Evolutionary conservation across 2,797 vertebrate genomes (phyloP).

Genomic region (Mus spretus): DNA sequence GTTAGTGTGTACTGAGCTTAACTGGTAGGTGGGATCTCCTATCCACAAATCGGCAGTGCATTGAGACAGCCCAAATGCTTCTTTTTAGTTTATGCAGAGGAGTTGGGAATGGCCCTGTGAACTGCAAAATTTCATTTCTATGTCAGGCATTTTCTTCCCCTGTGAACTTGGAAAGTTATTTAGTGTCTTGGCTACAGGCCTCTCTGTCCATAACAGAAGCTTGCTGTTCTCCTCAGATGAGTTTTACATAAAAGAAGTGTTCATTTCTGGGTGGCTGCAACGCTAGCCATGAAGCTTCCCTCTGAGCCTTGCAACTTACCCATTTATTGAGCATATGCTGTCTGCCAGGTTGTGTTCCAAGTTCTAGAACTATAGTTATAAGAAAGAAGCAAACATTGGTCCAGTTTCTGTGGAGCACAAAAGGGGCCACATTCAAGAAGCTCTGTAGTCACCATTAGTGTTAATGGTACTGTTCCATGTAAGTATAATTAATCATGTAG

Average conservation of each 20-base stretch:
- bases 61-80: neutral
- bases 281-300: neutral
- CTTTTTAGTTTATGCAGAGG: slow-evolving; percentile 33
- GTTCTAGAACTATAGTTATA: neutral
- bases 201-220: neutral
- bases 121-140: slow-evolving; percentile 39
- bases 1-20: neutral
- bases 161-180: slow-evolving; percentile 49
- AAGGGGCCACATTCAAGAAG: neutral
- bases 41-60: neutral
- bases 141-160: slow-evolving; percentile 6
- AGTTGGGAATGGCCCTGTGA: neutral
- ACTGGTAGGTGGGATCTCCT: neutral
- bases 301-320: neutral
- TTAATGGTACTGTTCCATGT: neutral
- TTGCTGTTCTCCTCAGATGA: slow-evolving; percentile 28
- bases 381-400: neutral
- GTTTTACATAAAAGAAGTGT: neutral
- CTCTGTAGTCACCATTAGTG: neutral
- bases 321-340: neutral
- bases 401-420: neutral
- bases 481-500: neutral
- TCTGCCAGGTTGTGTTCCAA: neutral
- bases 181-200: slow-evolving; percentile 48
- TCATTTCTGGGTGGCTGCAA: neutral